These are phyloP conservation scores for Caranx ignobilis DNA, from an alignment of 2,113 vertebrate genomes.

Conservation along the genomic window DNA sequence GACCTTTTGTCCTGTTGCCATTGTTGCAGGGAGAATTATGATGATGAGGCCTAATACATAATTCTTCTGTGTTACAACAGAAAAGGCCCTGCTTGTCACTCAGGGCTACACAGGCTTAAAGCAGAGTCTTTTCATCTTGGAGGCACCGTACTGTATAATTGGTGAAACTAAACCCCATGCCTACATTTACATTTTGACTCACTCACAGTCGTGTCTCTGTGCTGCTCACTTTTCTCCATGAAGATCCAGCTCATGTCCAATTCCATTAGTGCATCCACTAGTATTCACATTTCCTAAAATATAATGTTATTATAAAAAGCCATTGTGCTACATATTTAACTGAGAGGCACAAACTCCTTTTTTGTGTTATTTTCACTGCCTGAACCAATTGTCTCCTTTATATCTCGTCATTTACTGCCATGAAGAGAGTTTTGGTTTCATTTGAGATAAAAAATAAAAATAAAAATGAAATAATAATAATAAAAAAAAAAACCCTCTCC, in stretches of 20 bases:
- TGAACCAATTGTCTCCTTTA: not conserved
- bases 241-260: not conserved
- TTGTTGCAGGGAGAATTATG: slow-evolving; percentile 73
- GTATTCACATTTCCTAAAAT: slow-evolving; percentile 27
- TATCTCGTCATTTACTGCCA: not conserved
- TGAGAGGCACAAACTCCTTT: not conserved
- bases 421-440: not conserved
- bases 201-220: slow-evolving; percentile 16
- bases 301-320: not conserved
- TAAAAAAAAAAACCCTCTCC: too few species aligned
- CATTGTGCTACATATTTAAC: not conserved
- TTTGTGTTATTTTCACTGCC: not conserved
- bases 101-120: slow-evolving; percentile 56
- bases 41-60: slow-evolving; percentile 76
- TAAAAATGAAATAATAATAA: too few species aligned
- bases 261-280: slow-evolving; percentile 13
- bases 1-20: slow-evolving; percentile 71
- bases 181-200: slow-evolving; percentile 70
- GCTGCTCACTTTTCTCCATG: slow-evolving; percentile 11
- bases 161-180: slow-evolving; percentile 67
- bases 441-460: not conserved
- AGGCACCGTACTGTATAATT: slow-evolving; percentile 63
- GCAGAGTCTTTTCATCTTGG: slow-evolving; percentile 68
- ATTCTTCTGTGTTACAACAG: slow-evolving; percentile 74
- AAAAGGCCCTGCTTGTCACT: slow-evolving; percentile 73